Conservation (phyloP, 2,888 invertebrate species). For the Drosophila hamatofila region DNA sequence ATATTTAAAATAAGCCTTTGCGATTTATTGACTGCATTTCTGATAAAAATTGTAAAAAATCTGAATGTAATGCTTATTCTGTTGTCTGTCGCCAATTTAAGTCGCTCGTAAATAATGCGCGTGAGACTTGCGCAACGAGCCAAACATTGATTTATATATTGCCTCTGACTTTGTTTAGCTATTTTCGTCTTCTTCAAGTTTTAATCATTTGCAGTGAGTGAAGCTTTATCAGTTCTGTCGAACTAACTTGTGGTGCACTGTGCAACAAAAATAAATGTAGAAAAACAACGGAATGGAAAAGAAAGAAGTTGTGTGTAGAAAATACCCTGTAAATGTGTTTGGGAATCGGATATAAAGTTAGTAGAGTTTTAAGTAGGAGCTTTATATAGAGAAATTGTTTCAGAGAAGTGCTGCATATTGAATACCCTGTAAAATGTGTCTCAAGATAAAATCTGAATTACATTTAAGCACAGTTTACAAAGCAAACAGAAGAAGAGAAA, state of each 20-base stretch:
- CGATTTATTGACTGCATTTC: conserved; percentile 1
- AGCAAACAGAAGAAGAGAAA: not conserved
- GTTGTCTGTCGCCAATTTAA: conserved; percentile 10
- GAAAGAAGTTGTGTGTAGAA: not conserved
- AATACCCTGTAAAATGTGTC: not conserved
- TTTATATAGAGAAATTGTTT: not conserved
- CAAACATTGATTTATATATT: conserved; percentile 57
- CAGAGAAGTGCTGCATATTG: too few species aligned
- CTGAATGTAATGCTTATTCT: conserved; percentile 9
- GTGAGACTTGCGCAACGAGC: conserved; percentile 49
- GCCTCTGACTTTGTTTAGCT: conserved; percentile 39
- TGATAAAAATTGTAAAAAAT: conserved; percentile 18
- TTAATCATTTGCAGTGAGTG: conserved; percentile 48
- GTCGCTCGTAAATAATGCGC: conserved; percentile 60
- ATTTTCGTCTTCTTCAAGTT: conserved; percentile 27
- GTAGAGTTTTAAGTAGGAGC: not conserved
- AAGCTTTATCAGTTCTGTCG: conserved; percentile 28
- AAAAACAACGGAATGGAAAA: conserved; percentile 22
- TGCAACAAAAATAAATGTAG: conserved; percentile 44
- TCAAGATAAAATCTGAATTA: not conserved
- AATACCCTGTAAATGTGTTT: conserved; percentile 19
- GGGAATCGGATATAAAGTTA: not conserved
- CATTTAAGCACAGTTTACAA: not conserved
- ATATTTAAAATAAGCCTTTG: not conserved
- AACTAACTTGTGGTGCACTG: conserved; percentile 28